Percentiles rank a stretch among this genome's conserved stretches.
These are phyloP conservation scores for Cynoglossus semilaevis DNA, from an alignment of 2,113 vertebrate genomes.

Conservation along the genomic window DNA sequence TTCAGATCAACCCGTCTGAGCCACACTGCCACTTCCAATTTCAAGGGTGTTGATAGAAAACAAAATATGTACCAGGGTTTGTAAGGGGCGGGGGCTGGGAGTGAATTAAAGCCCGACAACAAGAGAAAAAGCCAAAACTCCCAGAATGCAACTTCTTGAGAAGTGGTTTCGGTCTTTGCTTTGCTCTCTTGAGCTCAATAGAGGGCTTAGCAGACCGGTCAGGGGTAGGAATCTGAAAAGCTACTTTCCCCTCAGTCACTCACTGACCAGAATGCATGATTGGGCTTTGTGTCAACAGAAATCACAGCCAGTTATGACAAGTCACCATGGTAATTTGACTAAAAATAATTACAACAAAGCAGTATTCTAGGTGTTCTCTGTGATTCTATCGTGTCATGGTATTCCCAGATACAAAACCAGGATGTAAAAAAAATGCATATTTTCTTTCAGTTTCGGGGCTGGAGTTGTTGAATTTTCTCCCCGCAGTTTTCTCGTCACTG, in stretches of 20 bases:
- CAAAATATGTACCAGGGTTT: slow-evolving; percentile 68
- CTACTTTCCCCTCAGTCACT: slow-evolving; percentile 81
- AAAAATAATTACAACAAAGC: slow-evolving; percentile 81
- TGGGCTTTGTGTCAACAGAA: slow-evolving; percentile 81
- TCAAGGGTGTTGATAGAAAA: slow-evolving; percentile 65
- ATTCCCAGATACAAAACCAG: slow-evolving; percentile 22
- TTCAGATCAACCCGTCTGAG: slow-evolving; percentile 43
- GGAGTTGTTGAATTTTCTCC: slow-evolving; percentile 47
- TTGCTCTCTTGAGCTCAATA: slow-evolving; percentile 72
- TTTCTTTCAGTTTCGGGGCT: slow-evolving; percentile 6
- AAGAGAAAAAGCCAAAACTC: slow-evolving; percentile 45
- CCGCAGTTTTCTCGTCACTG: slow-evolving; percentile 42
- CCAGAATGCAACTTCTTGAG: slow-evolving; percentile 62
- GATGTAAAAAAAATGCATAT: slow-evolving; percentile 34
- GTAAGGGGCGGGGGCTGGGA: slow-evolving; percentile 36
- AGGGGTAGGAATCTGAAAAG: slow-evolving; percentile 78
- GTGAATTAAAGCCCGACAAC: slow-evolving; percentile 66
- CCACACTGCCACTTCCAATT: slow-evolving; percentile 61
- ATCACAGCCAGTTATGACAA: slow-evolving; percentile 85
- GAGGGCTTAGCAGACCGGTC: slow-evolving; percentile 75
- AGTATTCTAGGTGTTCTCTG: slow-evolving; percentile 83
- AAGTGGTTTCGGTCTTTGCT: slow-evolving; percentile 47
- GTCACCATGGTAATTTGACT: slow-evolving; percentile 86
- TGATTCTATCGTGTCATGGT: slow-evolving; percentile 83
- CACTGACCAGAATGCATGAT: slow-evolving; percentile 88